Conservation (phyloP, 2,797 vertebrate genomes). For the Myotis daubentonii region DNA sequence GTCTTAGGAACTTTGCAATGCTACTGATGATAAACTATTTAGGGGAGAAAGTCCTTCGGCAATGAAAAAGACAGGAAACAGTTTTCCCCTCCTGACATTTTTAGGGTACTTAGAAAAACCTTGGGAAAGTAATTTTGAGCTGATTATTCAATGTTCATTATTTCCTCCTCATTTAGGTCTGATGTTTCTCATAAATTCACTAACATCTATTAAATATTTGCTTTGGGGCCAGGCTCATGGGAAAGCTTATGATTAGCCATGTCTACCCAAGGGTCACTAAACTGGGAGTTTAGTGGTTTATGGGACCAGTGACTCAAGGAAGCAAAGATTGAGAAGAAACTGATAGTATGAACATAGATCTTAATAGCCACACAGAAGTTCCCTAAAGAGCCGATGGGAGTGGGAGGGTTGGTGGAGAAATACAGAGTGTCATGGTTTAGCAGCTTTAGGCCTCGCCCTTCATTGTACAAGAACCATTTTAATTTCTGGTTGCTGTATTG, state of each 20-base stretch:
- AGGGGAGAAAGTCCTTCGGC: neutral
- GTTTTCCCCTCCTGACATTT: neutral
- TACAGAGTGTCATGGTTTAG: neutral
- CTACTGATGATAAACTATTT: neutral
- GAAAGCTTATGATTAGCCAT: neutral
- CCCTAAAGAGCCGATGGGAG: neutral
- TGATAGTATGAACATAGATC: neutral
- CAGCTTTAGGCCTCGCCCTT: neutral
- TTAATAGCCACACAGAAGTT: neutral
- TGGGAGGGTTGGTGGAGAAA: neutral
- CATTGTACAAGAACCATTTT: neutral
- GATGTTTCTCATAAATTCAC: neutral
- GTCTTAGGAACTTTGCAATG: neutral
- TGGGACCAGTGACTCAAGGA: neutral
- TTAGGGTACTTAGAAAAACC: constrained; percentile 28
- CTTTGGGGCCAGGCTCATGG: neutral
- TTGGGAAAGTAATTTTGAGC: constrained; percentile 16
- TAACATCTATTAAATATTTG: neutral
- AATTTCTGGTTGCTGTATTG: neutral
- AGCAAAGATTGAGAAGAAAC: neutral
- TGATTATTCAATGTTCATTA: neutral
- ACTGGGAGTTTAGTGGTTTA: neutral
- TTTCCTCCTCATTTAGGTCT: constrained; percentile 26
- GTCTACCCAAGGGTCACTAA: neutral
- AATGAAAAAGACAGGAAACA: constrained; percentile 35